These are phyloP conservation scores for Teleogryllus occipitalis DNA, from an alignment of 1,140 invertebrate species.

Conservation along the genomic window DNA sequence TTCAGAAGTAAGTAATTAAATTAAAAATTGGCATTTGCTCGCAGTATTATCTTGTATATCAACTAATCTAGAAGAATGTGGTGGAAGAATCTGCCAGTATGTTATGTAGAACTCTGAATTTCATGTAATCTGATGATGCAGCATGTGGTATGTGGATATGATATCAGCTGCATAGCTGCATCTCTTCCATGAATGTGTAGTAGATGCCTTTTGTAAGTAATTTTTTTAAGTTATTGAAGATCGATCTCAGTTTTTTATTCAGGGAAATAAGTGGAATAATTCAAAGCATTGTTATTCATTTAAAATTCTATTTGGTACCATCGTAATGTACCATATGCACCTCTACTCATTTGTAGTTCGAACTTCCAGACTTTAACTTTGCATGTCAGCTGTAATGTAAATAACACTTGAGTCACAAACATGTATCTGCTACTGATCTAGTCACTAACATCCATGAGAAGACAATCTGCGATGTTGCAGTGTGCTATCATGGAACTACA, in stretches of 20 bases:
- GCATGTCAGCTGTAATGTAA: background rate
- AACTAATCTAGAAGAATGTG: too few relatives aligned
- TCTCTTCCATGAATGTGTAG: background rate
- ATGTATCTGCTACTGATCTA: background rate
- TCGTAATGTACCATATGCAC: too few relatives aligned
- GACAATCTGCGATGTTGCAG: background rate
- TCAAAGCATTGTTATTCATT: too few relatives aligned
- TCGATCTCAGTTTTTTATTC: background rate
- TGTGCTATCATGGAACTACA: background rate
- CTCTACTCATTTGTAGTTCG: background rate
- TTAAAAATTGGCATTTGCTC: too few relatives aligned
- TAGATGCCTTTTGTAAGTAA: background rate
- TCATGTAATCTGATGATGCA: background rate
- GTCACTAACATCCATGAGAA: background rate
- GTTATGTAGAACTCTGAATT: too few relatives aligned
- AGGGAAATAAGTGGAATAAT: background rate
- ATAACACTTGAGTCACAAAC: background rate
- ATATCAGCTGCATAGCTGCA: background rate
- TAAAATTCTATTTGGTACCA: too few relatives aligned
- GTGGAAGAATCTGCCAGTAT: too few relatives aligned
- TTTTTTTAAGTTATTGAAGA: too few relatives aligned
- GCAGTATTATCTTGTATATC: too few relatives aligned
- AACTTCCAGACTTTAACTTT: background rate
- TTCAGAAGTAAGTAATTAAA: too few relatives aligned
- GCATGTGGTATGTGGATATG: background rate